Conservation (phyloP, 1,140 invertebrate genomes). For the Musca domestica region DNA sequence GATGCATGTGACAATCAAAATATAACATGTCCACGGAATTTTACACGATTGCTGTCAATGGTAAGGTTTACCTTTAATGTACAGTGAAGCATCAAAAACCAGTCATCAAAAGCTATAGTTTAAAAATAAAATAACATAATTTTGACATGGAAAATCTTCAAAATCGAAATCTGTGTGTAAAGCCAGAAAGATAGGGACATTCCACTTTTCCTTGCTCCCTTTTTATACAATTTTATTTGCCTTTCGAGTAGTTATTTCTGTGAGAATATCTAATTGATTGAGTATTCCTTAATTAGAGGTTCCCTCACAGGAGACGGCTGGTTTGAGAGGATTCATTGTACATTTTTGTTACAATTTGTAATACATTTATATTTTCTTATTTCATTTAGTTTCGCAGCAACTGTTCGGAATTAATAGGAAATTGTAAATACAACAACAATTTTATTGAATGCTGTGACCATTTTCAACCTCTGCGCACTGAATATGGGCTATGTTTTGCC, state of each 20-base stretch:
- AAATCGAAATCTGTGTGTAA: too few relatives aligned
- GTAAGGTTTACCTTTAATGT: constrained; percentile 27
- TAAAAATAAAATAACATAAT: too few relatives aligned
- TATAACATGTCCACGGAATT: constrained; percentile 56
- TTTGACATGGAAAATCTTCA: too few relatives aligned
- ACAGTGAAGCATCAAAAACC: neutral
- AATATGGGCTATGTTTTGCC: constrained; percentile 66
- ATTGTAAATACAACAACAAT: constrained; percentile 63
- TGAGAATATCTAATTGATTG: too few relatives aligned
- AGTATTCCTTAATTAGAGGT: too few relatives aligned
- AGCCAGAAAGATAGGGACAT: too few relatives aligned
- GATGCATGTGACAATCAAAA: constrained; percentile 54
- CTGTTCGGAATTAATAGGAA: constrained; percentile 57
- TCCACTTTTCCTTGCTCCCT: too few relatives aligned
- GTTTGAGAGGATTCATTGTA: too few relatives aligned
- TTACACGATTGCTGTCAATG: constrained; percentile 54
- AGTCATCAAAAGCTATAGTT: neutral
- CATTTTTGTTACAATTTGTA: too few relatives aligned
- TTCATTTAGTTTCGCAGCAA: constrained; percentile 56
- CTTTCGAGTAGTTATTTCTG: too few relatives aligned
- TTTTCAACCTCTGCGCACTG: constrained; percentile 65
- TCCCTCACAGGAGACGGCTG: too few relatives aligned
- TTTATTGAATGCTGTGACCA: constrained; percentile 66
- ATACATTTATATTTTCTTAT: constrained; percentile 22
- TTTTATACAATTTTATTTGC: too few relatives aligned